Evolutionary conservation across 2,113 vertebrate genomes (phyloP).

Genomic region (Crotophaga sulcirostris): DNA sequence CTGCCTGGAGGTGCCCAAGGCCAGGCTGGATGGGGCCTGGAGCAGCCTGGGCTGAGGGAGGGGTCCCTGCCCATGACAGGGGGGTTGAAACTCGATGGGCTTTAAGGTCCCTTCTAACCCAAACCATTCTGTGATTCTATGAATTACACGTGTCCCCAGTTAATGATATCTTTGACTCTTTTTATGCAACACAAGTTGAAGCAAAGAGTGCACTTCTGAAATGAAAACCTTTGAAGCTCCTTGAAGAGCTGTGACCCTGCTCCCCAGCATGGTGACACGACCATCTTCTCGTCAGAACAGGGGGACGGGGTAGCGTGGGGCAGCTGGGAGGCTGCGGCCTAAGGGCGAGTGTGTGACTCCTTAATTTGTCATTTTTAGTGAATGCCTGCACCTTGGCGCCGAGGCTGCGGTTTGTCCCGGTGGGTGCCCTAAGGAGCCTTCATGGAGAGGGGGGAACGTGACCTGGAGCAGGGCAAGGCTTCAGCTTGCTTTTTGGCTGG

Average conservation of each 20-base stretch:
- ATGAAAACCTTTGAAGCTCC: fast-evolving
- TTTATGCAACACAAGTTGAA: not conserved
- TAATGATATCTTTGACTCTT: not conserved
- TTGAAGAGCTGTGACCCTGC: fast-evolving
- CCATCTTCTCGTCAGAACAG: fast-evolving
- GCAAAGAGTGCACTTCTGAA: not conserved
- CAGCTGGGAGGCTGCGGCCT: too few species aligned
- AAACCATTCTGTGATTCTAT: too few species aligned
- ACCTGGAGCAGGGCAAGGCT: not conserved
- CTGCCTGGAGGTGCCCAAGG: too few species aligned
- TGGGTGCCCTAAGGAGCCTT: fast-evolving
- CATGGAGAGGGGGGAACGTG: not conserved
- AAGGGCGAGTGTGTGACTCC: not conserved
- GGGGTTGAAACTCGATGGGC: too few species aligned
- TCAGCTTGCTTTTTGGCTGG: not conserved
- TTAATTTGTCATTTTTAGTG: too few species aligned
- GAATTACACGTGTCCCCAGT: not conserved
- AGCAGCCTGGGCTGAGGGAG: too few species aligned
- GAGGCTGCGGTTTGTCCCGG: fast-evolving
- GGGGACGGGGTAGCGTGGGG: fast-evolving
- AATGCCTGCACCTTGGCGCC: fast-evolving
- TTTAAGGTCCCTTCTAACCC: too few species aligned
- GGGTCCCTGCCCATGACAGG: too few species aligned
- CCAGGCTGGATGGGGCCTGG: too few species aligned
- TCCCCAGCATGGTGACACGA: fast-evolving